These are phyloP conservation scores for Pelagia noctiluca DNA, from an alignment of 30 jellyfish, hydroid and myxozoan species.

Conservation along the genomic window DNA sequence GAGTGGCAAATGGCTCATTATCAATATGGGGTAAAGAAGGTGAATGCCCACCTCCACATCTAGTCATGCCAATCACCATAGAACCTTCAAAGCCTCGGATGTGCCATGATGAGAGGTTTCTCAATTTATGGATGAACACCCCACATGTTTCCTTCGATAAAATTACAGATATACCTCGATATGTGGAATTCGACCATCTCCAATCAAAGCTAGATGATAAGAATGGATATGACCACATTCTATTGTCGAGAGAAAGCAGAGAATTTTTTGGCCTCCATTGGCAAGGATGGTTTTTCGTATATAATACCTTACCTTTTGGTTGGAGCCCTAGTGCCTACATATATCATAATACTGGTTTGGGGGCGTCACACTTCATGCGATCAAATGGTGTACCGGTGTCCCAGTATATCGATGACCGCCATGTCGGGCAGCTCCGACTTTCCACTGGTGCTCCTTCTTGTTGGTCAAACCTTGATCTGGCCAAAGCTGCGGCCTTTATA, in stretches of 20 bases:
- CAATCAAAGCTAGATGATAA: too few species aligned
- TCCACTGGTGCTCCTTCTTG: not conserved
- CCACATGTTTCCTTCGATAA: not conserved
- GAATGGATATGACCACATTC: not conserved
- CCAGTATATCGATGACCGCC: not conserved
- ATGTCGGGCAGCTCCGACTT: not conserved
- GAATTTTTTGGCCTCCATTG: not conserved
- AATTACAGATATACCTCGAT: not conserved
- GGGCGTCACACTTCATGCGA: not conserved
- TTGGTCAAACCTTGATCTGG: not conserved
- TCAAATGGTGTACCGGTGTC: not conserved
- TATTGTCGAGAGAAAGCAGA: not conserved
- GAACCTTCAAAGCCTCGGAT: not conserved
- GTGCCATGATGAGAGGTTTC: not conserved
- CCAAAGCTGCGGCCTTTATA: not conserved
- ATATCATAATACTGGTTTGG: not conserved
- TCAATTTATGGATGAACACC: not conserved
- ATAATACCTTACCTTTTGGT: not conserved
- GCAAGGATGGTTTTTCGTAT: not conserved
- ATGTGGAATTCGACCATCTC: not conserved
- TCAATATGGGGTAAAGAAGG: not conserved
- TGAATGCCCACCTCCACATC: not conserved
- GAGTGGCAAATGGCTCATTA: not conserved
- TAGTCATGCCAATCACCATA: too few species aligned
- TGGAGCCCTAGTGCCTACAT: not conserved